These are phyloP conservation scores for Antedon mediterranea DNA, from an alignment of 53 echinoderm and acorn worm genomes.

Conservation along the genomic window DNA sequence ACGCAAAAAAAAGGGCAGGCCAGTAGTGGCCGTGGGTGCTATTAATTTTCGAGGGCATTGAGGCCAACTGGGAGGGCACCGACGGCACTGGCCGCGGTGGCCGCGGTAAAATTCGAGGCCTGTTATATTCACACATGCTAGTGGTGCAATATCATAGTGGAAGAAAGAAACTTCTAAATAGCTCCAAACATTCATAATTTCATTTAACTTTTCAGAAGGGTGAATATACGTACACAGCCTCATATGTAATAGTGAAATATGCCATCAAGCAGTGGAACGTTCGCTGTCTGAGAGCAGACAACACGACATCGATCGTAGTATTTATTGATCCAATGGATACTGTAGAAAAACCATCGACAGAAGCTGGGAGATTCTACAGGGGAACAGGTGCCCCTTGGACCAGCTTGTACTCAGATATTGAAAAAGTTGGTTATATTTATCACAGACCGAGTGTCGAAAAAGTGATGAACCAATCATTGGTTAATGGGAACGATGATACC, in stretches of 20 bases:
- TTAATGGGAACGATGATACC: not conserved
- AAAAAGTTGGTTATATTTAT: not conserved
- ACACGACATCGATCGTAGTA: conserved; percentile 73
- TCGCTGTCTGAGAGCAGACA: conserved; percentile 78
- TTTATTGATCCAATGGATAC: conserved; percentile 30
- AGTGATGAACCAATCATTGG: no score
- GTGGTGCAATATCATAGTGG: no score
- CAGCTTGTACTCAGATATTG: not conserved
- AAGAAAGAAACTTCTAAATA: no score
- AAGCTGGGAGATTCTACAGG: not conserved
- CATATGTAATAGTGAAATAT: conserved; percentile 57
- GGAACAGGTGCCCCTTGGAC: not conserved
- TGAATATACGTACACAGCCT: not conserved
- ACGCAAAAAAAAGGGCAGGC: no score
- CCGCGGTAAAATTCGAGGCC: no score
- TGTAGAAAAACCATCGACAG: not conserved
- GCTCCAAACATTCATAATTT: no score
- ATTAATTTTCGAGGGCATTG: no score
- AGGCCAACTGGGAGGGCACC: no score
- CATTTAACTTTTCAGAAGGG: not conserved
- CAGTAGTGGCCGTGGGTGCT: no score
- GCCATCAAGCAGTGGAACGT: conserved; percentile 77
- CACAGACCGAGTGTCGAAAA: not conserved
- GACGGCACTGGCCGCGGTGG: no score
- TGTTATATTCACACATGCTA: no score